Conservation (phyloP, 2,797 vertebrate genomes). For the Monodelphis domestica region DNA sequence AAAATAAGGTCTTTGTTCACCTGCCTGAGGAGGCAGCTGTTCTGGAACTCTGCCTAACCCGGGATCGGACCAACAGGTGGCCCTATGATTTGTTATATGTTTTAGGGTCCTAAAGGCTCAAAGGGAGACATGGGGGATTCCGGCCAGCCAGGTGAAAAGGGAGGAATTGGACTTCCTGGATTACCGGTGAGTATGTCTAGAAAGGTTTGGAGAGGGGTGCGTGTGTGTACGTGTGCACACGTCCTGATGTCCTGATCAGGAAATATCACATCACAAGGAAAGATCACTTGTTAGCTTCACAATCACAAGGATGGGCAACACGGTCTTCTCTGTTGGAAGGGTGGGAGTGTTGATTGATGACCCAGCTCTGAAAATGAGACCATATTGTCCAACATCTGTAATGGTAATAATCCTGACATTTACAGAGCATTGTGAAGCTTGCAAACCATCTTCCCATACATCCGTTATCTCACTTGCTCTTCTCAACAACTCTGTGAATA, state of each 20-base stretch:
- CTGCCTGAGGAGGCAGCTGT: background rate
- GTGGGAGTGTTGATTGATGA: slow-evolving; percentile 9
- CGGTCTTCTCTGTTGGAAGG: slow-evolving; percentile 38
- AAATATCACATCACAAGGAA: slow-evolving; percentile 1
- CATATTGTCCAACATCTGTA: slow-evolving; percentile 17
- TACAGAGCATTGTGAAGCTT: too few relatives aligned
- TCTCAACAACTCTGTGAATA: background rate
- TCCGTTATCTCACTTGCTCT: background rate
- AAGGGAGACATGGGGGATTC: slow-evolving; percentile 96
- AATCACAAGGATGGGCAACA: background rate
- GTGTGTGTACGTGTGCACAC: too few relatives aligned
- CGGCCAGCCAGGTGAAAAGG: slow-evolving; percentile 94
- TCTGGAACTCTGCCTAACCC: slow-evolving; percentile 26
- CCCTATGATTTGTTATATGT: slow-evolving; percentile 56
- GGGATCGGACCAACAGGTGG: background rate
- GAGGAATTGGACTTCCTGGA: slow-evolving; percentile 93
- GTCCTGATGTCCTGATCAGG: slow-evolving; percentile 1
- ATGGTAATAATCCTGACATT: background rate
- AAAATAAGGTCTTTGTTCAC: background rate
- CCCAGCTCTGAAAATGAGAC: background rate
- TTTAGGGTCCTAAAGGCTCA: slow-evolving; percentile 96
- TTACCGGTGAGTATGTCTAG: slow-evolving; percentile 90
- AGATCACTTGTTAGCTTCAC: background rate
- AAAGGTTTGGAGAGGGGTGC: background rate
- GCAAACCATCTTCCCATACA: background rate